Evolutionary conservation across 2,888 invertebrate genomes (phyloP), one percentile per base, ranked within the genome.

Genomic region (Campoletis raptor): DNA sequence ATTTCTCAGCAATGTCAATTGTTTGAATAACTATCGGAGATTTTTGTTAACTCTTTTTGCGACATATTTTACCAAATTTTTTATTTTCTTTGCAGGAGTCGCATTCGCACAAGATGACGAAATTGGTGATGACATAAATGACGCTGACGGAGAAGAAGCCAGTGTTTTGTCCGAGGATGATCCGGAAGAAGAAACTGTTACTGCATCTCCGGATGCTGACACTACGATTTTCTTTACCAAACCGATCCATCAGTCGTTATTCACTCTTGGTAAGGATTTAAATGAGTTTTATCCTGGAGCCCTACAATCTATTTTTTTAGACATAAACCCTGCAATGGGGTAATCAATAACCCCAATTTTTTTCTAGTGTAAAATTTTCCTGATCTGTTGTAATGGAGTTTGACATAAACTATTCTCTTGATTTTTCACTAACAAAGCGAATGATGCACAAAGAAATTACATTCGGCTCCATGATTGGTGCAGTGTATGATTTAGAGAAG

Each of bases 201-300:
- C 96, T 88, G 97, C 98, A 4, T 99, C 99, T 0, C 97, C 98
- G 69, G 97, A 99, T 95, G 98, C 98, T 4, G 98, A 99, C 91
- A 98, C 99, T 0, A 97, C 97, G 21, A 96, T 99, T 92, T 95
- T 99, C 85, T 99, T 99, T 94, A 97, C 97, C 1, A 97, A 97
- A 94, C 98, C 98, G 2, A 93, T 96, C 70, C 89, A 92, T 69
- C 90, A 91, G 81, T 87, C 92, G 5, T 79, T 93, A 30, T 92
- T 92, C 10, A 93, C 91, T 61, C 89, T 94, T 37, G 94, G 94
- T 94, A 92, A 30, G 72, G 79, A 61, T 73, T 73, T 30, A 57
- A 9, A 12, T n/a, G 81, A 52, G 37, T 73, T 79, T 15, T 6
- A 6, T 24, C 10, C 15, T 18, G 9, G 18, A 52, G 6, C 48